Evolutionary conservation across 2,888 invertebrate genomes (phyloP).

Genomic region (Sphaeridia pumilis): DNA sequence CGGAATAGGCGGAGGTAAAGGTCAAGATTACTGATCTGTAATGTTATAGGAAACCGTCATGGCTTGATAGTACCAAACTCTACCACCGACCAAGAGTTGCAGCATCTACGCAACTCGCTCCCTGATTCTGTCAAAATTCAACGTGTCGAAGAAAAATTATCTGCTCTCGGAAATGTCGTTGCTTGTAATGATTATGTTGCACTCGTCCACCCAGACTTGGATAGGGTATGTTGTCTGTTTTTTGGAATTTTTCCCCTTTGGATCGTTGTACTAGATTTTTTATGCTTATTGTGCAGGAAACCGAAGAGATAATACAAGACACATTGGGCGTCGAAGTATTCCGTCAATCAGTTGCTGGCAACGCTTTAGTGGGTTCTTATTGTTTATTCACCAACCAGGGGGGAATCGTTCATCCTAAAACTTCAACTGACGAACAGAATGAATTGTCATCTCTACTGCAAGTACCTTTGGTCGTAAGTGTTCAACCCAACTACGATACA

Average conservation of each 20-base stretch:
- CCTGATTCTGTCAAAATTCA: slow-evolving; percentile 87
- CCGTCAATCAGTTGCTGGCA: slow-evolving; percentile 86
- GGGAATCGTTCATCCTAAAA: slow-evolving; percentile 92
- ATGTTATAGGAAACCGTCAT: slow-evolving; percentile 75
- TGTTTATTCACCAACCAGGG: slow-evolving; percentile 89
- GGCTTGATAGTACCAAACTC: slow-evolving; percentile 86
- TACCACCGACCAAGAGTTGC: slow-evolving; percentile 58
- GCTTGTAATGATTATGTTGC: slow-evolving; percentile 99
- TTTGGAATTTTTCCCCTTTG: no score
- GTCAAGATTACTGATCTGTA: no score
- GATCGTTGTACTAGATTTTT: no score
- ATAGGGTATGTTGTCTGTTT: slow-evolving; percentile 73
- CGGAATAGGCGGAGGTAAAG: no score
- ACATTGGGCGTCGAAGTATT: slow-evolving; percentile 93
- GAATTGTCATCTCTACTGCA: slow-evolving; percentile 92
- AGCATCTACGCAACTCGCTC: slow-evolving; percentile 79
- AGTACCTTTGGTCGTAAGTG: slow-evolving; percentile 84
- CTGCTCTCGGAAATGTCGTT: slow-evolving; percentile 94
- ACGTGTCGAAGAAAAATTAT: slow-evolving; percentile 91
- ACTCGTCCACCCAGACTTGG: slow-evolving; percentile 95
- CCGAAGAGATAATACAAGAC: slow-evolving; percentile 88
- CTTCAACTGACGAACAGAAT: slow-evolving; percentile 84
- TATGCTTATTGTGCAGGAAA: slow-evolving; percentile 63
- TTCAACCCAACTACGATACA: not conserved
- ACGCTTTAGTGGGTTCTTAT: slow-evolving; percentile 91